phyloP scores from a whole-genome alignment of 2,888 invertebrate species.

The Microdon myrmicae region DNA sequence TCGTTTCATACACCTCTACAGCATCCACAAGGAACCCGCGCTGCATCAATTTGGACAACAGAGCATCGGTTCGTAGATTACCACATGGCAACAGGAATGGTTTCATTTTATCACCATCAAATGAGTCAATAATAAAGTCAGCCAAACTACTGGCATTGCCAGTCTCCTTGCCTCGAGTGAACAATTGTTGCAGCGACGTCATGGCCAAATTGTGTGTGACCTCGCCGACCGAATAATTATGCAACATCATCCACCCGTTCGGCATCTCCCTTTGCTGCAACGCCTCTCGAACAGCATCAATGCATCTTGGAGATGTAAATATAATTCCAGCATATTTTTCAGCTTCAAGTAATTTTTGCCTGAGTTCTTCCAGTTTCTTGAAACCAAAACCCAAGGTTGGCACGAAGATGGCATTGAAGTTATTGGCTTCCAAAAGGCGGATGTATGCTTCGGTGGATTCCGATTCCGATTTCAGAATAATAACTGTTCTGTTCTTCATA shows the following conservation, averaged over 20 bases:
- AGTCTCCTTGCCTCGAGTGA: slow-evolving; percentile 69
- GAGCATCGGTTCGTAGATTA: slow-evolving; percentile 69
- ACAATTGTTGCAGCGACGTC: slow-evolving; percentile 66
- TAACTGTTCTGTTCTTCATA: slow-evolving; percentile 58
- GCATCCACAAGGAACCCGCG: slow-evolving; percentile 67
- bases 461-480: slow-evolving; percentile 66
- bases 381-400: slow-evolving; percentile 70
- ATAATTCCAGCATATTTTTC: slow-evolving; percentile 69
- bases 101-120: slow-evolving; percentile 64
- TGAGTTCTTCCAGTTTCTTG: slow-evolving; percentile 67
- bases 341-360: slow-evolving; percentile 65
- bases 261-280: slow-evolving; percentile 64
- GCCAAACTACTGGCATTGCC: slow-evolving; percentile 70
- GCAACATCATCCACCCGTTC: slow-evolving; percentile 66
- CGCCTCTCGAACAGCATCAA: slow-evolving; percentile 67
- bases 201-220: slow-evolving; percentile 68
- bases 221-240: slow-evolving; percentile 70
- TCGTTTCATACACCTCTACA: slow-evolving; percentile 70
- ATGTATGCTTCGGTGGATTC: slow-evolving; percentile 68
- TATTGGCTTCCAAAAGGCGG: slow-evolving; percentile 64
- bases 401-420: slow-evolving; percentile 67
- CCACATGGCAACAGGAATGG: slow-evolving; percentile 71
- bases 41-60: slow-evolving; percentile 66
- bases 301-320: slow-evolving; percentile 71
- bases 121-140: slow-evolving; percentile 68